A percentile compares a stretch with the other conserved stretches of the same genome.
These are phyloP conservation scores for Zaprionus inermis DNA, from an alignment of 1,140 invertebrate species.

Conservation along the genomic window DNA sequence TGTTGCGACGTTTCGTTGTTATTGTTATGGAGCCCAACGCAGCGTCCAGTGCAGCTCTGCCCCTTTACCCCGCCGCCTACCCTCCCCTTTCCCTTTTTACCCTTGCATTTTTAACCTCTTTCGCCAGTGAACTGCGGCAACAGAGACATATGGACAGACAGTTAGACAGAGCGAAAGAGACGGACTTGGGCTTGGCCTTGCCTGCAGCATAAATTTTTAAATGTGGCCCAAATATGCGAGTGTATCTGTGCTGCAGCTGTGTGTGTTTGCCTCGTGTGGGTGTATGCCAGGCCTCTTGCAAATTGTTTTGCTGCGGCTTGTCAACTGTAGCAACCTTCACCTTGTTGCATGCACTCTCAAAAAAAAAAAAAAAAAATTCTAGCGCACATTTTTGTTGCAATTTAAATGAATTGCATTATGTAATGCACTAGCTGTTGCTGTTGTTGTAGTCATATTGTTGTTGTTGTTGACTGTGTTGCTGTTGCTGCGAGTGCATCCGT, in stretches of 20 bases:
- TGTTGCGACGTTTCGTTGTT: conserved; percentile 72
- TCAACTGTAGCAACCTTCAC: conserved; percentile 78
- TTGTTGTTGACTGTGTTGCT: not conserved
- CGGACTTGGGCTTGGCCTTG: conserved; percentile 53
- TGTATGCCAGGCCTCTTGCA: conserved; percentile 8
- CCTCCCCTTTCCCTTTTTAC: not conserved
- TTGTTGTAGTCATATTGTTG: not conserved
- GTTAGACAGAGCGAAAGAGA: not conserved
- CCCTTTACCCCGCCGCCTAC: not conserved
- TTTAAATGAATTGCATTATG: conserved; percentile 38
- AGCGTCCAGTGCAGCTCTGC: not conserved
- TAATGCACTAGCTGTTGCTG: conserved; percentile 17
- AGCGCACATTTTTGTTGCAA: conserved; percentile 34
- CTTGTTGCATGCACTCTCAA: conserved; percentile 63
- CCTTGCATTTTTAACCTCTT: conserved; percentile 34
- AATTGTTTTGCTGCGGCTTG: conserved; percentile 64
- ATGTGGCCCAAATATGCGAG: conserved; percentile 45
- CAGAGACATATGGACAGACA: conserved; percentile 19
- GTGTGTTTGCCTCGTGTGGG: not conserved
- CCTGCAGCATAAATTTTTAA: conserved; percentile 77
- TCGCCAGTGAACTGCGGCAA: conserved; percentile 17
- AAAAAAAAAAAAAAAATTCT: conserved; percentile 22
- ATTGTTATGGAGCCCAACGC: conserved; percentile 54
- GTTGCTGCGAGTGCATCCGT: conserved; percentile 17
- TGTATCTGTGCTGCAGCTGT: not conserved